Base-by-base conservation (phyloP, 1,140 invertebrate species). In the Heterodera carotae region DNA sequence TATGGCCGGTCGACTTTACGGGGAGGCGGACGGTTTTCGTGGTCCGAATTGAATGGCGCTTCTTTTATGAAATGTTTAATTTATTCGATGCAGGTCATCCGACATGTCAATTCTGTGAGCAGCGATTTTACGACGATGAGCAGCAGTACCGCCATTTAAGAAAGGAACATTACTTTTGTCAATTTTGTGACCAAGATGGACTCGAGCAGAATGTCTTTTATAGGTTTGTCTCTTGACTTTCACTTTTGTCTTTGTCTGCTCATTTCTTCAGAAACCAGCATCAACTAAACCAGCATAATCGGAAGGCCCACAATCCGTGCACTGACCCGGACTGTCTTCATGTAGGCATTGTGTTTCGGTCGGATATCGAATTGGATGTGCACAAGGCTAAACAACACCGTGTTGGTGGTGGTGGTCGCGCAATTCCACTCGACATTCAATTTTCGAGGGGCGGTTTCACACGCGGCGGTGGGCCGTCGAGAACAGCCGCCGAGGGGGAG, bases 41-140 rank as follows among this genome's bases (percentile, higher is more conserved):
- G 78, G 77, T 78, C 25, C 15, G 48, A 56, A 56, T 81, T 8
- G 43, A 1, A 2, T 18, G 33, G 34, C 12, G 77, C 3, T 80
- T n/a, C 3, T 8, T 34, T 81, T 59, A 66, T 18, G 76, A 5
- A 64, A 74, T 43, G 27, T 66, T 66, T 66, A 27, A 29, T 2
- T 66, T 22, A 22, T 6, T 12, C 25, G n/a, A 8, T 72, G 25
- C 31, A 83, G 84, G 84, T 0, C 84, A 86, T 74, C 84, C 84
- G 8, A 73, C 69, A 12, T 84, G 84, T 60, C 73, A 85, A 0
- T 85, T 86, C 72, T 85, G 84, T 69, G 78, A 82, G 4, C 64
- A 86, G 56, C 78, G 85, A 4, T 85, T 85, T 64, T 85, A 84
- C 31, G 84, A 85, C 70, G 78, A 80, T n/a, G 84, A 85, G 27